Conservation (phyloP, 2,888 invertebrate genomes). For the Globia sparganii region DNA sequence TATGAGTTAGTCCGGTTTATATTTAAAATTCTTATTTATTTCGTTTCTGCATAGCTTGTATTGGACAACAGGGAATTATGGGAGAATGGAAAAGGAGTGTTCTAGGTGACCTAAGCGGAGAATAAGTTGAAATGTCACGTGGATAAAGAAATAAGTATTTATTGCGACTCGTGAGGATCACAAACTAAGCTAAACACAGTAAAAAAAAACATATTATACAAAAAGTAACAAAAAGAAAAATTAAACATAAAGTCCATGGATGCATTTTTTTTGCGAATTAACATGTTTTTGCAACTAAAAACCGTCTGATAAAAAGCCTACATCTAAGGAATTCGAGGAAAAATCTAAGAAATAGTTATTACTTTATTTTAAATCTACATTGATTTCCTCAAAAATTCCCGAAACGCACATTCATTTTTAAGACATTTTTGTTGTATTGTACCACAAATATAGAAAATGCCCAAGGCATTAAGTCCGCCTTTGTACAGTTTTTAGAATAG, state of each 20-base stretch:
- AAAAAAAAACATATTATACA: too few species aligned
- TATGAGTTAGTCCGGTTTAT: slow-evolving; percentile 33
- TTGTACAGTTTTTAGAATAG: too few species aligned
- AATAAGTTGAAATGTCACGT: background rate
- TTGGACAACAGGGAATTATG: background rate
- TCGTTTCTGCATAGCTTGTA: background rate
- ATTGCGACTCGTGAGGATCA: too few species aligned
- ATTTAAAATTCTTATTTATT: slow-evolving; percentile 45
- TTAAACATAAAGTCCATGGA: too few species aligned
- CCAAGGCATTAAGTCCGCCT: too few species aligned
- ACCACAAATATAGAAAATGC: too few species aligned
- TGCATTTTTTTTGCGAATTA: background rate
- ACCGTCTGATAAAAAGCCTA: background rate
- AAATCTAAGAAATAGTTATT: background rate
- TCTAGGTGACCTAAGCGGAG: background rate
- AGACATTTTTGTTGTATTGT: background rate
- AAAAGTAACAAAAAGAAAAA: too few species aligned
- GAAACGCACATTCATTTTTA: background rate
- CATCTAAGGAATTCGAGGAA: background rate
- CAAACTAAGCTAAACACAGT: too few species aligned
- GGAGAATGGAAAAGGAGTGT: slow-evolving; percentile 4
- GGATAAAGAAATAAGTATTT: too few species aligned
- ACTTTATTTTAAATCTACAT: background rate
- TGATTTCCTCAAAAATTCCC: background rate
- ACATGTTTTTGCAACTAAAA: background rate